These are phyloP conservation scores for Mythimna albipuncta DNA, from an alignment of 2,888 invertebrate species.

Conservation along the genomic window DNA sequence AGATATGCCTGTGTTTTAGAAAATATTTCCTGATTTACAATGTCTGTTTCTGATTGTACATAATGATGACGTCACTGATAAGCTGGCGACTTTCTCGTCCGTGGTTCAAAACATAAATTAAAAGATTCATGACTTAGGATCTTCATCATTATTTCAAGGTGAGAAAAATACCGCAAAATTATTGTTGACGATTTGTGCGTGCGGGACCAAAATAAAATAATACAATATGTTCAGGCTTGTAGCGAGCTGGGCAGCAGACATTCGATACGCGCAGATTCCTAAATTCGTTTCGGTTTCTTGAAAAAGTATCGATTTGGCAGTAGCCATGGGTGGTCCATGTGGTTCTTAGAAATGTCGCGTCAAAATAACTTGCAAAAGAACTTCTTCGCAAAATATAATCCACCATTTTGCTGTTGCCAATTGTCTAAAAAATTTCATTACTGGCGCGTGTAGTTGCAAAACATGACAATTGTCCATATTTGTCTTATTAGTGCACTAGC, in stretches of 20 bases:
- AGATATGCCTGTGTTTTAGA: conserved; percentile 18
- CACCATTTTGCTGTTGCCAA: no score
- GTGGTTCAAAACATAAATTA: not conserved
- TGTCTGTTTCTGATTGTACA: not conserved
- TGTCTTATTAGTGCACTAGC: not conserved
- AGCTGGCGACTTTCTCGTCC: not conserved
- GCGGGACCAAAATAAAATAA: conserved; percentile 22
- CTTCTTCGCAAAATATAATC: no score
- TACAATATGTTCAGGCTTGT: not conserved
- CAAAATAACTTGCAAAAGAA: not conserved
- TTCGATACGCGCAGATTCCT: not conserved
- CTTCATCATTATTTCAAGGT: not conserved
- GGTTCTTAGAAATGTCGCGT: not conserved
- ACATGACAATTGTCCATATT: not conserved
- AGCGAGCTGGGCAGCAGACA: not conserved
- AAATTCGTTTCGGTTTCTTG: conserved; percentile 17
- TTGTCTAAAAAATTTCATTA: no score
- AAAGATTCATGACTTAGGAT: not conserved
- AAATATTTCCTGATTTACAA: conserved; percentile 5
- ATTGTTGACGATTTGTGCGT: not conserved
- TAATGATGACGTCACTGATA: conserved; percentile 18
- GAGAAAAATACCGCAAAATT: not conserved
- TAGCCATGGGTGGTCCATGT: conserved; percentile 23
- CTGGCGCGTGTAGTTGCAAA: no score
- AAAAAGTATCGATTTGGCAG: conserved; percentile 22